These are phyloP conservation scores for Nomada fabriciana DNA, from an alignment of 2,888 invertebrate species.

Conservation along the genomic window DNA sequence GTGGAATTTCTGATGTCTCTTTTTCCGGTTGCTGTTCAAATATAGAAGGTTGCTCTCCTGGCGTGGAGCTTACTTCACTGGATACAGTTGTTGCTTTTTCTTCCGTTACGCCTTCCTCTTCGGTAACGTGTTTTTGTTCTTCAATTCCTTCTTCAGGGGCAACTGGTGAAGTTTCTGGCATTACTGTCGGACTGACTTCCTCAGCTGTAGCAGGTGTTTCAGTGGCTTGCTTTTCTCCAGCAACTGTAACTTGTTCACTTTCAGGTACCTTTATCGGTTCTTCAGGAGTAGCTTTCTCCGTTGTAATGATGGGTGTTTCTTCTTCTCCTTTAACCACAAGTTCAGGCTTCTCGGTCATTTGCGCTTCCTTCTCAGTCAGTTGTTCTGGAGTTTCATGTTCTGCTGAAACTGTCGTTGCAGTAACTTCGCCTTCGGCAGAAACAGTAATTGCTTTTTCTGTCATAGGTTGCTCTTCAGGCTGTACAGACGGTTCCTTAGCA, in stretches of 20 bases:
- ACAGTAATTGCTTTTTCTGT: conserved; percentile 44
- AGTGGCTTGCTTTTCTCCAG: conserved; percentile 21
- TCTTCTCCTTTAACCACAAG: conserved; percentile 52
- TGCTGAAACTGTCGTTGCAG: conserved; percentile 34
- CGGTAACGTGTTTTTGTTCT: conserved; percentile 38
- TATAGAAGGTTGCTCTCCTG: conserved; percentile 38
- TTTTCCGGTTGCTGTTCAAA: conserved; percentile 36
- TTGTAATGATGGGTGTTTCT: conserved; percentile 54
- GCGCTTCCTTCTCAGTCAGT: conserved; percentile 47
- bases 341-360: conserved; percentile 52
- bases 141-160: conserved; percentile 25
- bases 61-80: conserved; percentile 13
- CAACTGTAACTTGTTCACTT: conserved; percentile 17
- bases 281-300: conserved; percentile 40
- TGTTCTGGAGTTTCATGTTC: conserved; percentile 53
- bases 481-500: conserved; percentile 49
- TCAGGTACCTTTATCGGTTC: conserved; percentile 11
- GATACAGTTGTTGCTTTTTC: conserved; percentile 35
- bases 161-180: conserved; percentile 12
- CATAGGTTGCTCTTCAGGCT: conserved; percentile 57
- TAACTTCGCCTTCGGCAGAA: conserved; percentile 35
- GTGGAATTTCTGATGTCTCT: conserved; percentile 42
- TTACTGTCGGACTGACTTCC: conserved; percentile 27
- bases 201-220: conserved; percentile 23
- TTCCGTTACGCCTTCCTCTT: conserved; percentile 29